phyloP scores from a whole-genome alignment of 53 echinoderm and acorn worm species.

The Paracentrotus lividus region DNA sequence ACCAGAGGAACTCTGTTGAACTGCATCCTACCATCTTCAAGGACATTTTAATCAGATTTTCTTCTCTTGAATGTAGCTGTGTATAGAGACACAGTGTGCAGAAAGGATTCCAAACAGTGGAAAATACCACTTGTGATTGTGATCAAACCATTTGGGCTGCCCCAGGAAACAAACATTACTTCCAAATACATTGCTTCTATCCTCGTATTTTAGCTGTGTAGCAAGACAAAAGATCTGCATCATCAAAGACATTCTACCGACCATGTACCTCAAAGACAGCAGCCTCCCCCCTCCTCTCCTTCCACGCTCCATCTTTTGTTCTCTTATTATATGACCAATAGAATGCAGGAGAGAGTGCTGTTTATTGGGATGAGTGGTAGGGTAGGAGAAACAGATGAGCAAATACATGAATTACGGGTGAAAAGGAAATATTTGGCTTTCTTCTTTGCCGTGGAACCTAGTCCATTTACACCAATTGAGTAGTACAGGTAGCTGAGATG shows the following conservation, averaged over 20 bases:
- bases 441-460: conserved; percentile 50
- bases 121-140: conserved; percentile 31
- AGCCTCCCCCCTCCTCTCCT: not conserved
- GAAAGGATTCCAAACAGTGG: conserved; percentile 43
- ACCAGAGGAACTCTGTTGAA: not conserved
- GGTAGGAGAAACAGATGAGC: conserved; percentile 39
- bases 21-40: conserved; percentile 9
- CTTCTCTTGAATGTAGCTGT: conserved; percentile 11
- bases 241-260: conserved; percentile 46
- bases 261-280: not conserved
- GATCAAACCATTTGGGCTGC: conserved; percentile 9
- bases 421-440: conserved; percentile 56
- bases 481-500: conserved; percentile 50
- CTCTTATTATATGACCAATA: not conserved
- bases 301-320: not conserved
- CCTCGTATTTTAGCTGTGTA: conserved; percentile 43
- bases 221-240: conserved; percentile 38
- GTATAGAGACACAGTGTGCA: conserved; percentile 11
- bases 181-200: not conserved
- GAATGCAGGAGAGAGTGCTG: not conserved
- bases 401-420: conserved; percentile 28
- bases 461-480: conserved; percentile 56
- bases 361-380: conserved; percentile 25
- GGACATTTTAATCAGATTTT: conserved; percentile 50
- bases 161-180: conserved; percentile 40